Base-by-base conservation (phyloP, 2,888 invertebrate species). In the Formica aserva region DNA sequence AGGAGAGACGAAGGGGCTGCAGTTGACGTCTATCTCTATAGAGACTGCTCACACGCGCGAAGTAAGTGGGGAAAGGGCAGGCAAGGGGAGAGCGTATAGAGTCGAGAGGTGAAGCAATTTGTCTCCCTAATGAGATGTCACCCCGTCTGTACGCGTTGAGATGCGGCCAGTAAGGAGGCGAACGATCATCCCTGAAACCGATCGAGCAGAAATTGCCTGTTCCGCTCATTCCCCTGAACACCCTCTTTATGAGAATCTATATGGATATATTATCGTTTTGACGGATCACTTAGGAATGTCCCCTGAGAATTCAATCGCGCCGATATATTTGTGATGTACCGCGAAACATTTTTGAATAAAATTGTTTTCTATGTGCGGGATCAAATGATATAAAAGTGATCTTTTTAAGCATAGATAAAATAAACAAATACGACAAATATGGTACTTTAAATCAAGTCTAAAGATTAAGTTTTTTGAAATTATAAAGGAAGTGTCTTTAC, bases 61-160 rank as follows among this genome's bases (percentile, higher is more conserved):
- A 60, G 22, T n/a, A 65, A 32, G 2, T n/a, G 62, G 65, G 35
- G 4, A 38, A 45, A 52, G 83, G 77, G 67, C 38, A 38, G n/a
- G 76, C 3, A 32, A 62, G 45, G 62, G 76, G 62, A 71, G 65
- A 38, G 60, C 67, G 81, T 63, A 86, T 84, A 86, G 90, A 88
- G 87, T 90, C 86, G 89, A 93, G 93, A 94, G 94, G 93, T 93
- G 91, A 93, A 93, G 94, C 94, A 94, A 94, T 94, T 94, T 94
- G 94, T 94, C 94, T 94, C 94, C 89, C 94, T 94, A 94, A 94
- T 94, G 94, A 94, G 94, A 94, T 94, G 94, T 94, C 94, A 94
- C 93, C 93, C 94, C 91, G 92, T 92, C 91, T 92, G 91, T 91
- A 74, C 87, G 80, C 88, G 89, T 81, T 77, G 86, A 86, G 76